These are phyloP conservation scores for Alca torda DNA, from an alignment of 2,797 vertebrate species.

Conservation along the genomic window DNA sequence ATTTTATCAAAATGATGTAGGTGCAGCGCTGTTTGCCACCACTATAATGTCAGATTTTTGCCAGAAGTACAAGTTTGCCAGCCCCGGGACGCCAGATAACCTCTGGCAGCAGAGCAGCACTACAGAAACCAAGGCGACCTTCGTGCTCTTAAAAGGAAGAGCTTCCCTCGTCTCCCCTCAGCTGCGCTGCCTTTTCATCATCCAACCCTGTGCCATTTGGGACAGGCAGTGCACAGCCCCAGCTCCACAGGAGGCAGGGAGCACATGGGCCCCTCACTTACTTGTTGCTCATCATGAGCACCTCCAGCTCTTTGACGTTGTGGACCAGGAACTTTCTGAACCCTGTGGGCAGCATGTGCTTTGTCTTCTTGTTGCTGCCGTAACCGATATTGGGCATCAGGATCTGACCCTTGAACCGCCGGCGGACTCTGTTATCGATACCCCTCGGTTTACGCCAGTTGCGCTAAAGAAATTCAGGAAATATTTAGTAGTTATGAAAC, in stretches of 20 bases:
- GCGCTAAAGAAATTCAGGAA: conserved; percentile 72
- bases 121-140: fast-evolving
- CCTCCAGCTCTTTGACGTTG: conserved; percentile 96
- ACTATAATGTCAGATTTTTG: fast-evolving
- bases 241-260: no score
- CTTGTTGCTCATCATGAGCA: conserved; percentile 99
- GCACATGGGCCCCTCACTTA: conserved; percentile 69
- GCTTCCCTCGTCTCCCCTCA: fast-evolving
- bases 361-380: conserved; percentile 97
- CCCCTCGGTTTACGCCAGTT: conserved; percentile 99
- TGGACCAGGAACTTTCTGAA: conserved; percentile 97
- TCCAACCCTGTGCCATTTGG: fast-evolving
- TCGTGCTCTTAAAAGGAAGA: fast-evolving
- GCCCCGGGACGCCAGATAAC: not conserved
- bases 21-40: fast-evolving
- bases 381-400: conserved; percentile 99
- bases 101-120: not conserved
- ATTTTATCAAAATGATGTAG: fast-evolving
- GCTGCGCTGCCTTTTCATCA: fast-evolving
- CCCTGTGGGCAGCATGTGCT: conserved; percentile 94
- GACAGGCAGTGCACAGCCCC: fast-evolving
- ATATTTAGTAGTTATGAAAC: fast-evolving
- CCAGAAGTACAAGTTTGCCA: fast-evolving
- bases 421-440: conserved; percentile 96
- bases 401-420: conserved; percentile 98